These are phyloP conservation scores for Sanderia malayensis DNA, from an alignment of 30 jellyfish, hydroid and myxozoan genomes.

Conservation along the genomic window DNA sequence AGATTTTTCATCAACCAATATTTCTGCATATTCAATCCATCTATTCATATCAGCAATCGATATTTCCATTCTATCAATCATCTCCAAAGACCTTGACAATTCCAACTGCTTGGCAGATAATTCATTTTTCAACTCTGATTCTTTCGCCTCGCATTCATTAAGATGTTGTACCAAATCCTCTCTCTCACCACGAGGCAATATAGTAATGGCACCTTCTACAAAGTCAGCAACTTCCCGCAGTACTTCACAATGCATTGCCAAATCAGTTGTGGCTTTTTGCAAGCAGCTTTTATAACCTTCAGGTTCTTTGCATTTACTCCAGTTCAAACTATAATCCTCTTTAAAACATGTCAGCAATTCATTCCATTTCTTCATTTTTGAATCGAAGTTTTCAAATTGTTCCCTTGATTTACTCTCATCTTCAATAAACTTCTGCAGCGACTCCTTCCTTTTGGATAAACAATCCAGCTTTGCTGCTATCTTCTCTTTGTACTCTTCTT, in stretches of 20 bases:
- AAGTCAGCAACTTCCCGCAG: background rate
- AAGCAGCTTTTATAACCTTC: background rate
- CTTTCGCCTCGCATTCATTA: background rate
- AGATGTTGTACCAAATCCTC: background rate
- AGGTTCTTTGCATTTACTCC: background rate
- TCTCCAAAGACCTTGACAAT: slow-evolving; percentile 2
- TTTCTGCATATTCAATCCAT: background rate
- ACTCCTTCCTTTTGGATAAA: background rate
- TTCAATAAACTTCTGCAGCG: background rate
- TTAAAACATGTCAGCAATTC: background rate
- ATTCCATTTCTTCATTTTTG: background rate
- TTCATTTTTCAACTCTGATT: background rate
- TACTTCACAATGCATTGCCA: background rate
- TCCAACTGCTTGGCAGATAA: background rate
- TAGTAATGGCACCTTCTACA: background rate
- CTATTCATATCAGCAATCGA: background rate
- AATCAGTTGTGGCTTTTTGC: background rate
- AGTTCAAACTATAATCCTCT: background rate
- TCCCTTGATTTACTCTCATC: background rate
- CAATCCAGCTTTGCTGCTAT: background rate
- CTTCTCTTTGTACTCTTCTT: background rate
- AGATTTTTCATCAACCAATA: background rate
- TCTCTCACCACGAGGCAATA: slow-evolving; percentile 1
- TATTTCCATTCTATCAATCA: background rate
- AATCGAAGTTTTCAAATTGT: background rate